Conservation (phyloP, 2,113 vertebrate species). For the Aegithalos caudatus region DNA sequence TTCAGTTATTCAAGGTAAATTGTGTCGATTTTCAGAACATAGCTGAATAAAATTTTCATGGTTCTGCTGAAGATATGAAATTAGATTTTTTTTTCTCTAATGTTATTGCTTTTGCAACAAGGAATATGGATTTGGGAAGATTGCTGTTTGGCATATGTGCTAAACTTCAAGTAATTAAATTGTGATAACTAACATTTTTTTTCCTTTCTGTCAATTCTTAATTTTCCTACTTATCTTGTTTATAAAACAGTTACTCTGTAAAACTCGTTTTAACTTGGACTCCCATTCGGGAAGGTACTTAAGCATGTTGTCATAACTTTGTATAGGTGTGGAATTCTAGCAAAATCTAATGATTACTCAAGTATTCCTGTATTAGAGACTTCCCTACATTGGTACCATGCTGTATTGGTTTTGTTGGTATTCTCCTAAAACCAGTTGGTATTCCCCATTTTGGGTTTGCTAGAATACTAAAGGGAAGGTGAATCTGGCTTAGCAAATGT, state of each 20-base stretch:
- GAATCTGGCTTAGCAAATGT: background rate
- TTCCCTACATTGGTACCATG: background rate
- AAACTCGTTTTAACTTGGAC: background rate
- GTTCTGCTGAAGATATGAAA: background rate
- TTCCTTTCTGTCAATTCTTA: background rate
- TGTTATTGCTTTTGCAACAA: background rate
- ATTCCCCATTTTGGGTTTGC: background rate
- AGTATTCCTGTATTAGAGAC: background rate
- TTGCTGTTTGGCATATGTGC: background rate
- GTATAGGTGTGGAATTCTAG: background rate
- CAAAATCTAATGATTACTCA: background rate
- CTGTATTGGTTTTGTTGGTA: background rate
- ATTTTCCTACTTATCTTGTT: background rate
- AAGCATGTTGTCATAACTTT: background rate
- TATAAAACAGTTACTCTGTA: background rate
- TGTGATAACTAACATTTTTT: background rate
- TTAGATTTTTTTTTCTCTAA: background rate
- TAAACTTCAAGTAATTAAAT: background rate
- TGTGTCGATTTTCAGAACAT: background rate
- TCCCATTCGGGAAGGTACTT: background rate
- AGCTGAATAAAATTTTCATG: background rate
- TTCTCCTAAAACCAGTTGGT: background rate
- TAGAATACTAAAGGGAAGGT: background rate
- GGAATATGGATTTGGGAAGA: background rate
- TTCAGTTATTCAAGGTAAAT: constrained; percentile 94